A percentile compares a stretch with the other conserved stretches of the same genome.
Evolutionary conservation across 2,888 invertebrate genomes (phyloP).

Genomic region (Panzeria rudis): DNA sequence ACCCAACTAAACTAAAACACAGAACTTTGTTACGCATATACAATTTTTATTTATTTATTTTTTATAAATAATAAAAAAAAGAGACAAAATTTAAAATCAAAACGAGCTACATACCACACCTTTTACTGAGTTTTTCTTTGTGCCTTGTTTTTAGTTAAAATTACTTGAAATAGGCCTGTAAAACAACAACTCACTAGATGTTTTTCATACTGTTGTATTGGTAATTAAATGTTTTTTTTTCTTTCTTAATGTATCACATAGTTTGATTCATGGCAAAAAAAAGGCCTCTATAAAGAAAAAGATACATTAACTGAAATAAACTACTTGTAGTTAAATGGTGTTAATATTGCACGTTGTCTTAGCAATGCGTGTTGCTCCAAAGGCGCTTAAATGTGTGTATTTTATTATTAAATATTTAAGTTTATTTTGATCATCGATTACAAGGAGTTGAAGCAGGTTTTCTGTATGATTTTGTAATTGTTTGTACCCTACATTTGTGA

Average conservation of each 20-base stretch:
- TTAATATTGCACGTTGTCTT: conserved; percentile 55
- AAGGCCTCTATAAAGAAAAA: conserved; percentile 23
- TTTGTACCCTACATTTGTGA: conserved; percentile 5
- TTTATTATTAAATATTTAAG: conserved; percentile 33
- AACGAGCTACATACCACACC: conserved; percentile 54
- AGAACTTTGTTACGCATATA: conserved; percentile 60
- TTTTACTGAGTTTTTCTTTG: conserved; percentile 40
- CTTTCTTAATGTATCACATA: conserved; percentile 23
- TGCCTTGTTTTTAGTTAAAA: conserved; percentile 36
- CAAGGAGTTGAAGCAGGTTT: conserved; percentile 15
- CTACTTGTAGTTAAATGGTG: conserved; percentile 62
- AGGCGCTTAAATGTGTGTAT: conserved; percentile 51
- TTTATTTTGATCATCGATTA: conserved; percentile 47
- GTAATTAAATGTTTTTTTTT: conserved; percentile 66
- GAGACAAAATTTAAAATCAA: conserved; percentile 40
- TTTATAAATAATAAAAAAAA: not conserved
- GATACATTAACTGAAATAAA: conserved; percentile 27
- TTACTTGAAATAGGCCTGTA: conserved; percentile 67
- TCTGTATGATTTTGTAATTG: conserved; percentile 32
- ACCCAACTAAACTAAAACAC: conserved; percentile 4
- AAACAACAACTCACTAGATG: conserved; percentile 53
- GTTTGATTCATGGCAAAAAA: conserved; percentile 39
- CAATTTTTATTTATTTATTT: conserved; percentile 36
- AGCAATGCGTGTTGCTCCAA: conserved; percentile 63
- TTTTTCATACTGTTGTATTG: conserved; percentile 53